phyloP scores from a whole-genome alignment of 2,888 invertebrate species.

The Diaprepes abbreviatus region DNA sequence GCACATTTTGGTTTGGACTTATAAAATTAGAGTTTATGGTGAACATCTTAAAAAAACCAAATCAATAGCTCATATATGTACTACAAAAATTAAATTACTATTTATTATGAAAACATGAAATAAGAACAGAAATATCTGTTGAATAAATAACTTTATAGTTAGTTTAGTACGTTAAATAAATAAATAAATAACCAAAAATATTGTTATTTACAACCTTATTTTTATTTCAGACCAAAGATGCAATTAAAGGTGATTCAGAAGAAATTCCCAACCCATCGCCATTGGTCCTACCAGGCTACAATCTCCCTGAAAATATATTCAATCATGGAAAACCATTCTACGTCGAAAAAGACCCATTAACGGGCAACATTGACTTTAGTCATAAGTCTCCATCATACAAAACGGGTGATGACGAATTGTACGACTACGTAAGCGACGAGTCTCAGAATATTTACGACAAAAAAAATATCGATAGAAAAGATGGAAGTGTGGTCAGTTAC shows the following conservation, averaged over 20 bases:
- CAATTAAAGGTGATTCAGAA: slow-evolving; percentile 54
- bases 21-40: too few species aligned
- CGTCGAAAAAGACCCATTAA: slow-evolving; percentile 77
- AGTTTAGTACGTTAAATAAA: too few species aligned
- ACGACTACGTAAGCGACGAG: slow-evolving; percentile 62
- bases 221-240: slow-evolving; percentile 27
- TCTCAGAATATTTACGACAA: slow-evolving; percentile 63
- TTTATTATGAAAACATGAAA: too few species aligned
- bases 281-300: slow-evolving; percentile 66
- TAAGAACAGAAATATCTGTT: too few species aligned
- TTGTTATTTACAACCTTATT: too few species aligned
- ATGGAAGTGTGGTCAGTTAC: slow-evolving; percentile 58
- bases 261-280: slow-evolving; percentile 66
- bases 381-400: slow-evolving; percentile 68
- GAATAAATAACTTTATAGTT: too few species aligned
- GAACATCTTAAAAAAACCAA: too few species aligned
- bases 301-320: slow-evolving; percentile 73
- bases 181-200: too few species aligned
- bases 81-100: too few species aligned
- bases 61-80: too few species aligned
- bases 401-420: slow-evolving; percentile 59
- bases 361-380: slow-evolving; percentile 76
- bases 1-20: too few species aligned
- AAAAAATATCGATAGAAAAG: slow-evolving; percentile 67
- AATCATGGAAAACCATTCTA: slow-evolving; percentile 81